Percentiles rank a stretch among this genome's conserved stretches.
Evolutionary conservation across 2,888 invertebrate genomes (phyloP).

Genomic region (Agriopis leucophaearia): DNA sequence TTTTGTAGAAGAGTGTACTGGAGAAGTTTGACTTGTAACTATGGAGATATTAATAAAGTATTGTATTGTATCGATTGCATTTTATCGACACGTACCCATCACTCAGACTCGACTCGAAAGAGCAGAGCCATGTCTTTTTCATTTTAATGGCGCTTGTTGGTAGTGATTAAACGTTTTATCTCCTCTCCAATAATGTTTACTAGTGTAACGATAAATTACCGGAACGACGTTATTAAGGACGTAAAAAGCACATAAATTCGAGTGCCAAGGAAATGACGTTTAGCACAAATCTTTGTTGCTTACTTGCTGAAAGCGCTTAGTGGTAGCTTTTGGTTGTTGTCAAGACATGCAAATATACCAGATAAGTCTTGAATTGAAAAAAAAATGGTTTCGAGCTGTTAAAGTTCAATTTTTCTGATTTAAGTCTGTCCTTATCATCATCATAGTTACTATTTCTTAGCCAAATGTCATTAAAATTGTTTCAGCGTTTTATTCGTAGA

Average conservation of each 20-base stretch:
- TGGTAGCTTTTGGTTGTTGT: neutral
- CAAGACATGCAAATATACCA: neutral
- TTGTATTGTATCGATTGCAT: neutral
- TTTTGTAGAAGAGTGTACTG: too few relatives aligned
- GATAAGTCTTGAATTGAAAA: too few relatives aligned
- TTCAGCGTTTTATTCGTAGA: too few relatives aligned
- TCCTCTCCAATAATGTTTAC: slow-evolving; percentile 34
- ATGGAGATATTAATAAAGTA: too few relatives aligned
- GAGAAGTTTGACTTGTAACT: too few relatives aligned
- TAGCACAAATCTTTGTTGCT: neutral
- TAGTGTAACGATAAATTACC: slow-evolving; percentile 27
- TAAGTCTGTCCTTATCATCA: too few relatives aligned
- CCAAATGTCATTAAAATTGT: too few relatives aligned
- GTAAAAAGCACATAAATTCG: slow-evolving; percentile 34
- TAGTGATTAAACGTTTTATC: slow-evolving; percentile 50
- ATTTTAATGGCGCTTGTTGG: slow-evolving; percentile 48
- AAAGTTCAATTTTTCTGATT: too few relatives aligned
- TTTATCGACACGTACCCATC: slow-evolving; percentile 13
- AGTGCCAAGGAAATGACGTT: slow-evolving; percentile 11
- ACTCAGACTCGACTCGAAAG: slow-evolving; percentile 41
- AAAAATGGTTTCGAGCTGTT: neutral
- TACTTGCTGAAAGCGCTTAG: neutral
- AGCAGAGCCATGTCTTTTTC: slow-evolving; percentile 45
- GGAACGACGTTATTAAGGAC: slow-evolving; percentile 9
- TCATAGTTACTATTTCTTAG: too few relatives aligned